Evolutionary conservation across 2,113 vertebrate genomes (phyloP).

Genomic region (Thamnaconus septentrionalis): DNA sequence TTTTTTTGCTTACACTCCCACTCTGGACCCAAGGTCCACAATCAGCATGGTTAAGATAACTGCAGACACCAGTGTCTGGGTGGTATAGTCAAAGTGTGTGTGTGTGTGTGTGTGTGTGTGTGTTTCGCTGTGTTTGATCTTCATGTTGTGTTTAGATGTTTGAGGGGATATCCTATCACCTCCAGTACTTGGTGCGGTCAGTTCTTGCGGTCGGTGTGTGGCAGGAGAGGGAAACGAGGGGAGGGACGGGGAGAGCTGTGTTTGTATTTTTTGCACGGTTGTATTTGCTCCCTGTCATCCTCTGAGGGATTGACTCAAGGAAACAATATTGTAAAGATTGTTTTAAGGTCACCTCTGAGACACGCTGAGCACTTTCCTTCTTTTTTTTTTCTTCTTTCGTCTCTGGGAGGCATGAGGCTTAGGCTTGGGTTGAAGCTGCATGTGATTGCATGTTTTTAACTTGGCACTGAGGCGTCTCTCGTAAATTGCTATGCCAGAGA

Average conservation of each 20-base stretch:
- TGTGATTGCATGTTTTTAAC: constrained; percentile 39
- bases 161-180: constrained; percentile 81
- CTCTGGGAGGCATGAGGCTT: not conserved
- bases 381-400: not conserved
- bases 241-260: constrained; percentile 61
- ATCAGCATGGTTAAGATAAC: constrained; percentile 77
- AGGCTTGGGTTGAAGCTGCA: constrained; percentile 30
- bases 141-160: constrained; percentile 80
- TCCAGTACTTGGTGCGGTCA: constrained; percentile 73
- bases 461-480: constrained; percentile 21
- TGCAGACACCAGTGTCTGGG: constrained; percentile 71
- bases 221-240: constrained; percentile 72
- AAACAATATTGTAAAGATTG: constrained; percentile 71
- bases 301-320: constrained; percentile 68
- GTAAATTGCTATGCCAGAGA: constrained; percentile 19
- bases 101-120: constrained; percentile 24
- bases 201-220: constrained; percentile 62
- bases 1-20: constrained; percentile 21
- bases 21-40: constrained; percentile 48
- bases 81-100: constrained; percentile 64
- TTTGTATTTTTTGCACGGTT: constrained; percentile 74
- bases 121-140: constrained; percentile 73
- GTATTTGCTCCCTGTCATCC: constrained; percentile 71
- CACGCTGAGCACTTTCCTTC: constrained; percentile 32
- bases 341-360: constrained; percentile 70